A percentile compares a stretch with the other conserved stretches of the same genome.
Conservation (phyloP, 2,113 vertebrate species). For the rabbit (Oryctolagus cuniculus) region mOryCun1.1 NC_091438.1:144700501-144701000, state of each 20-base stretch:
- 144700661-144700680: conserved; percentile 95
- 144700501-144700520: conserved; percentile 91
- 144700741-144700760: conserved; percentile 58
- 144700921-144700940: too few relatives aligned
- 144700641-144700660: conserved; percentile 85
- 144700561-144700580: conserved; percentile 98
- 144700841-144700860: too few relatives aligned
- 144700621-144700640: conserved; percentile 87
- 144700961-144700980: too few relatives aligned
- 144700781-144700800: background rate
- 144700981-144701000: too few relatives aligned
- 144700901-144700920: too few relatives aligned
- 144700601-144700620: conserved; percentile 94
- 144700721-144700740: conserved; percentile 41
- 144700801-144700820: background rate
- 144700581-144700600: conserved; percentile 95
- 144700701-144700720: conserved; percentile 91
- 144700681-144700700: conserved; percentile 95
- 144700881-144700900: too few relatives aligned
- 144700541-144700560: conserved; percentile 96
- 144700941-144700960: too few relatives aligned
- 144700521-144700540: conserved; percentile 97
- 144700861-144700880: too few relatives aligned
- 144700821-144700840: background rate
- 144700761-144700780: conserved; percentile 55